phyloP scores from a whole-genome alignment of 2,113 vertebrate genomes.

The Cichladusa arquata region DNA sequence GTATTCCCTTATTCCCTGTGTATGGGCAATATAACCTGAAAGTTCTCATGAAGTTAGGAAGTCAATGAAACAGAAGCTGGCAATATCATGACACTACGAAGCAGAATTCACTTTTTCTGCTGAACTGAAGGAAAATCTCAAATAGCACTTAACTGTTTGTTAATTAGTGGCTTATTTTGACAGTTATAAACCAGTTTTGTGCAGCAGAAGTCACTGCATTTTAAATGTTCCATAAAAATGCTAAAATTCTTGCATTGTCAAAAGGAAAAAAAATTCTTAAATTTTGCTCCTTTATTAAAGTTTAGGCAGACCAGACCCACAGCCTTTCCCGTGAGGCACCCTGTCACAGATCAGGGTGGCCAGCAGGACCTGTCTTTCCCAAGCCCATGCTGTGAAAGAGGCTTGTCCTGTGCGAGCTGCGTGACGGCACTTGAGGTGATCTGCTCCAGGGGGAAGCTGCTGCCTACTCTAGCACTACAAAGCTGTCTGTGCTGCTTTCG shows the following conservation, averaged over 20 bases:
- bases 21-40: background rate
- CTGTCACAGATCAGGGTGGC: background rate
- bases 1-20: background rate
- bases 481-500: background rate
- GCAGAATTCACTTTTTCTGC: background rate
- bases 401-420: rapidly evolving
- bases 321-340: background rate
- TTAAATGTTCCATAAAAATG: background rate
- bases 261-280: background rate
- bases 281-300: background rate
- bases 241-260: background rate
- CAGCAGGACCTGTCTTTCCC: background rate
- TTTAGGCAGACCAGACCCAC: background rate
- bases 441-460: background rate
- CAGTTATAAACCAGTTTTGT: background rate
- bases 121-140: background rate
- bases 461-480: background rate
- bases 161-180: background rate
- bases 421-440: background rate
- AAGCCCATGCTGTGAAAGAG: background rate
- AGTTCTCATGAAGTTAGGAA: background rate
- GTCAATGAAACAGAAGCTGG: background rate
- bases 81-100: background rate
- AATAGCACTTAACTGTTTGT: background rate
- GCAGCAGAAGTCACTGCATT: background rate